Conservation (phyloP, 1,140 invertebrate genomes). For the Danaus melanippus region DNA sequence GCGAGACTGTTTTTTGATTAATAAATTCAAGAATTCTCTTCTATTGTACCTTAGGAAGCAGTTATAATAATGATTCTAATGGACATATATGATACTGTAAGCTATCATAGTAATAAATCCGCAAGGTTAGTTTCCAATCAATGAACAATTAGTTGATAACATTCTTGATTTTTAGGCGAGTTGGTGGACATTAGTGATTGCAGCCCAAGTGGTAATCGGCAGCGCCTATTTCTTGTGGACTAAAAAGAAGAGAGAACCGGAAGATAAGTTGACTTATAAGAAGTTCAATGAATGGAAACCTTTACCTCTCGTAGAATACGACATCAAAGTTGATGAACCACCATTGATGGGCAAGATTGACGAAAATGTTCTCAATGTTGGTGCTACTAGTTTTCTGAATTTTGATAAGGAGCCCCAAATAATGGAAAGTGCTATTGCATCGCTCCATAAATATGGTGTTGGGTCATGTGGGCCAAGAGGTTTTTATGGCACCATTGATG, state of each 20-base stretch:
- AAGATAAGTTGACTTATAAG: constrained; percentile 35
- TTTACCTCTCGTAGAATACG: constrained; percentile 50
- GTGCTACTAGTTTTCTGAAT: constrained; percentile 62
- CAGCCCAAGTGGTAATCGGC: constrained; percentile 50
- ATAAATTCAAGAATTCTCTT: no score
- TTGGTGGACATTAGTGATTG: constrained; percentile 62
- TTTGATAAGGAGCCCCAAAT: constrained; percentile 57
- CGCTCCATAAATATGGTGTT: constrained; percentile 94
- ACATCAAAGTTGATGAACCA: constrained; percentile 46
- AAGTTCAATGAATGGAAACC: constrained; percentile 59
- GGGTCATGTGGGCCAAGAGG: constrained; percentile 98
- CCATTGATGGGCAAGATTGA: constrained; percentile 64
- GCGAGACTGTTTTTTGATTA: no score
- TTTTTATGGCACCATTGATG: constrained; percentile 98
- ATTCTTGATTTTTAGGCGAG: constrained; percentile 39
- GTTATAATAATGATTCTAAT: constrained; percentile 48
- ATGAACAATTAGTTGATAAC: no score
- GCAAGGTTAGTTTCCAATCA: background rate
- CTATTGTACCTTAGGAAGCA: background rate
- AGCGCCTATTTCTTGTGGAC: constrained; percentile 47
- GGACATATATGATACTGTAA: constrained; percentile 56
- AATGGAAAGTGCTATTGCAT: constrained; percentile 60
- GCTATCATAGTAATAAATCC: constrained; percentile 12
- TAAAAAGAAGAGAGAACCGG: constrained; percentile 39
- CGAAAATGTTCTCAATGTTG: constrained; percentile 58